Conservation (phyloP, 1,140 invertebrate species). For the Hetaerina americana region DNA sequence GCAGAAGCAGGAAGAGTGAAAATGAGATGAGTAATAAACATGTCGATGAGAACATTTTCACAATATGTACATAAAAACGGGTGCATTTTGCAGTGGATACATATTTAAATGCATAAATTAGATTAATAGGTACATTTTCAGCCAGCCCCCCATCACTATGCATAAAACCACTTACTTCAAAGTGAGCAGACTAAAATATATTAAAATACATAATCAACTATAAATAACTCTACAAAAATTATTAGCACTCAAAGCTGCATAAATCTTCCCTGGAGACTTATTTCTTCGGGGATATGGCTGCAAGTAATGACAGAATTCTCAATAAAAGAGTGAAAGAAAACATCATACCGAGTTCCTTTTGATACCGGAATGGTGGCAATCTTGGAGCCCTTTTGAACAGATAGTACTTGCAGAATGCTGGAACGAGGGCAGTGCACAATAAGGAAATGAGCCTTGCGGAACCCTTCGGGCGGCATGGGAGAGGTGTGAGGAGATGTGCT, state of each 20-base stretch:
- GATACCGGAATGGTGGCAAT: constrained; percentile 40
- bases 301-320: no score
- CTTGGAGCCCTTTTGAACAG: constrained; percentile 69
- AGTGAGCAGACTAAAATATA: not conserved
- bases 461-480: constrained; percentile 28
- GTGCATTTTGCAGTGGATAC: no score
- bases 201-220: not conserved
- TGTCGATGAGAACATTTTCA: no score
- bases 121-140: no score
- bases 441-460: constrained; percentile 64
- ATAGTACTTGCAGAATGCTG: constrained; percentile 76
- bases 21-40: no score
- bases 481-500: not conserved
- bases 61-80: no score
- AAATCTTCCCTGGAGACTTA: no score
- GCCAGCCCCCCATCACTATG: no score
- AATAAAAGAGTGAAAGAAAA: no score
- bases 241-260: not conserved
- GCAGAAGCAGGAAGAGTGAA: no score
- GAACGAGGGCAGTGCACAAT: constrained; percentile 75
- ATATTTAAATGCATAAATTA: no score
- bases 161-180: not conserved
- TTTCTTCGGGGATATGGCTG: no score
- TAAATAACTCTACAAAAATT: not conserved
- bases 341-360: not conserved